Evolutionary conservation across 2,797 vertebrate species (phyloP), one percentile per base, ranked within the genome.

Genomic region (Masticophis lateralis): DNA sequence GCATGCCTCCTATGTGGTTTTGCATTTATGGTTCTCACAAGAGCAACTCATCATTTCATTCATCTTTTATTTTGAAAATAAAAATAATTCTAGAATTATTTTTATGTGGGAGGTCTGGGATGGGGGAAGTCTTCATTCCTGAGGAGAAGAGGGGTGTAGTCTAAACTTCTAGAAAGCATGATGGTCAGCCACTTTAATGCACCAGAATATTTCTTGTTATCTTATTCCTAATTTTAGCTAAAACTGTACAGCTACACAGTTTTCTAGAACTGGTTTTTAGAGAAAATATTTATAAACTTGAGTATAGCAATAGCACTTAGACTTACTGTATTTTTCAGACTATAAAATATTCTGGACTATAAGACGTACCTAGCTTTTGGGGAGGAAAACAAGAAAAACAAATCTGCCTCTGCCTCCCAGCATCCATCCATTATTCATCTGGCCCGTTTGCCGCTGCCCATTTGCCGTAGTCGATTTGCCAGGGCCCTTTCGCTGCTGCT

Each of bases 221-320:
- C 12, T 14, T 86, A 25, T 28, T 53, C 51, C 86, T 55, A n/a
- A 16, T 28, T 93, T 60, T 56, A 56, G 13, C 25, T 9, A 16
- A 87, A 10, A 61, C 1, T 51, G 0, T 95, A 92, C 90, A 94
- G 37, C 55, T 90, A 92, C 32, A 88, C 87, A 93, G 12, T 94
- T 95, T 91, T 66, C 89, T 91, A 93, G 93, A 92, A 95, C n/a
- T 10, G 57, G 93, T 63, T 90, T 90, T 90, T 53, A 90, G 63
- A 57, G 14, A 91, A 43, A 13, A 25, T 79, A 61, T 27, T n/a
- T 28, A n/a, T 51, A 79, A 25, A 25, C 16, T 63, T 18, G 7
- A 63, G 6, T 61, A 9, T 63, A 66, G 61, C 61, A 66, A 66
- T 66, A 66, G 12, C 27, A 66, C 11, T 28, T 66, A 66, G 12